phyloP scores from a whole-genome alignment of 2,797 vertebrate species.

The Danio choprae region DNA sequence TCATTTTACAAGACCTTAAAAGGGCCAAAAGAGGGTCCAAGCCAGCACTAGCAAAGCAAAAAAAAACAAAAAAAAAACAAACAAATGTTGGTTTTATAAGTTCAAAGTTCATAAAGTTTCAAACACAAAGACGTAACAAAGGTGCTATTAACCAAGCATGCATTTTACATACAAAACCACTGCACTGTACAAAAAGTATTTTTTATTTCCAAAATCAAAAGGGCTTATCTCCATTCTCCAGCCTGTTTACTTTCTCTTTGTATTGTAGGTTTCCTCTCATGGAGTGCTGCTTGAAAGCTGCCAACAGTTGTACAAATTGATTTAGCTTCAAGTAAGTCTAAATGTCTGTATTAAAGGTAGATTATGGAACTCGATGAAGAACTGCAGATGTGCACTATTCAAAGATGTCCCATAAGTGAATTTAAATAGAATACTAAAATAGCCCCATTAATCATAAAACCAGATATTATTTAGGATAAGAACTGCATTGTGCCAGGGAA shows the following conservation, averaged over 20 bases:
- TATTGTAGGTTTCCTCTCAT: neutral
- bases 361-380: constrained; percentile 5
- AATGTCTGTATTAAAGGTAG: constrained; percentile 32
- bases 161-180: neutral
- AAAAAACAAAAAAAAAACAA: no score
- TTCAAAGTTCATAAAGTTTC: neutral
- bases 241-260: constrained; percentile 19
- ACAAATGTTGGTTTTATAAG: no score
- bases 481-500: constrained; percentile 36
- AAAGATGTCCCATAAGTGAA: constrained; percentile 55
- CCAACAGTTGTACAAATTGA: constrained; percentile 30
- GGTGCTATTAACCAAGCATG: constrained; percentile 9
- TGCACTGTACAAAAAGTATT: neutral
- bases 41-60: neutral
- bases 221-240: constrained; percentile 44
- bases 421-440: constrained; percentile 60
- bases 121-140: constrained; percentile 1
- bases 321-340: constrained; percentile 40
- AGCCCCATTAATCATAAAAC: constrained; percentile 59
- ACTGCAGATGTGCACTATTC: constrained; percentile 41
- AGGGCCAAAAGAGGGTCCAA: no score
- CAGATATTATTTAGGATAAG: constrained; percentile 57
- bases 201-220: constrained; percentile 8
- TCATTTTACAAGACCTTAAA: no score
- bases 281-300: constrained; percentile 22